Evolutionary conservation across 2,113 vertebrate species (phyloP).

Genomic region (Heliornis fulica): DNA sequence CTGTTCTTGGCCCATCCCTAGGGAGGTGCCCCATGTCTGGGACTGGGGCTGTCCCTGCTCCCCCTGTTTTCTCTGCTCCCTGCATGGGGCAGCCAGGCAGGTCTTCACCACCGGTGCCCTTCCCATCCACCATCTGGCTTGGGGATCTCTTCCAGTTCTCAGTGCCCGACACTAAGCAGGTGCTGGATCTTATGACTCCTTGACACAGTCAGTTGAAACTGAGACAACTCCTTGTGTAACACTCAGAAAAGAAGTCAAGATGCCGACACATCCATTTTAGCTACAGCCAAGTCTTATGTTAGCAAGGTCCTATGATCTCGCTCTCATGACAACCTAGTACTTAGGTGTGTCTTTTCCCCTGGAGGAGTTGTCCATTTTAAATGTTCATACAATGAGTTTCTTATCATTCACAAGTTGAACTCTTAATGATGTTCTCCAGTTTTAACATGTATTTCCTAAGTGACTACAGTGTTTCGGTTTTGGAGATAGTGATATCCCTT

Average conservation of each 20-base stretch:
- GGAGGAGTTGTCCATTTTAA: background rate
- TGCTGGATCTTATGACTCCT: background rate
- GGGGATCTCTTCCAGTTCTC: fast-evolving
- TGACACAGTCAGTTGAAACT: background rate
- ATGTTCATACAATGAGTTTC: background rate
- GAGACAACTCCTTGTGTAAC: background rate
- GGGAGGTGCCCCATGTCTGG: fast-evolving
- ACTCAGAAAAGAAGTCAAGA: background rate
- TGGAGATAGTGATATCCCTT: background rate
- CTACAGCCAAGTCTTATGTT: background rate
- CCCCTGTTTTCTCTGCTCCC: background rate
- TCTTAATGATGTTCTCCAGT: background rate
- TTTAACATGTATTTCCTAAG: background rate
- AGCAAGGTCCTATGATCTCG: background rate
- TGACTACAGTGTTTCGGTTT: background rate
- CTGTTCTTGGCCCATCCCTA: background rate
- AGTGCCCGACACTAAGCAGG: background rate
- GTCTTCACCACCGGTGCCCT: background rate
- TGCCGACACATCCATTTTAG: background rate
- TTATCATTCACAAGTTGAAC: background rate
- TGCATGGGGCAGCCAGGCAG: too few species aligned
- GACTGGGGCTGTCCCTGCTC: background rate
- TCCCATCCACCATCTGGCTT: background rate
- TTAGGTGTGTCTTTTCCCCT: background rate
- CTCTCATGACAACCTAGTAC: background rate